Evolutionary conservation across 2,888 invertebrate species (phyloP).

Genomic region (Conistra vaccinii): DNA sequence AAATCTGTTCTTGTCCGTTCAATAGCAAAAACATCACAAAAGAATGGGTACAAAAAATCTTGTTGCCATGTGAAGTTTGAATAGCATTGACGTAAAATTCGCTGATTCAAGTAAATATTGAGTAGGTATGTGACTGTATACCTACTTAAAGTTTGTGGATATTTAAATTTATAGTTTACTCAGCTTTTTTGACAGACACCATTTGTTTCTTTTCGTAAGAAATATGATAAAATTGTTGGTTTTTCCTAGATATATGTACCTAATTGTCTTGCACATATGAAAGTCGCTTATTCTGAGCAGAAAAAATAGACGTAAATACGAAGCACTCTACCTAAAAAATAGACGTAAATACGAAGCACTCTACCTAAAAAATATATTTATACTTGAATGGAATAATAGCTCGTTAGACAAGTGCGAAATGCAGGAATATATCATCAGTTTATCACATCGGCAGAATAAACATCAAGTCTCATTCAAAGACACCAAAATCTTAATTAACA

Average conservation of each 20-base stretch:
- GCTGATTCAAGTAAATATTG: constrained; percentile 38
- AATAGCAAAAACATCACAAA: constrained; percentile 25
- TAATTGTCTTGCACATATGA: neutral
- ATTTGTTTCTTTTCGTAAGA: constrained; percentile 18
- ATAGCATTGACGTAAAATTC: constrained; percentile 27
- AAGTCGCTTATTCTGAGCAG: neutral
- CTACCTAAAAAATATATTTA: neutral
- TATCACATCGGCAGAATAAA: neutral
- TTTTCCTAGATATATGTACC: neutral
- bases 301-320: neutral
- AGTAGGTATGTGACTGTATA: constrained; percentile 15
- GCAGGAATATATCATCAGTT: neutral
- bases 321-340: neutral
- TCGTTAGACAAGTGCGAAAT: neutral
- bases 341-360: no score
- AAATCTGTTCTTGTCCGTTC: constrained; percentile 1
- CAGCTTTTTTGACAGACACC: constrained; percentile 25
- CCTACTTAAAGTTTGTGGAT: constrained; percentile 2
- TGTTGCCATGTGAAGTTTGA: constrained; percentile 36
- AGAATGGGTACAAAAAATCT: constrained; percentile 9
- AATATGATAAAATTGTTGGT: constrained; percentile 3
- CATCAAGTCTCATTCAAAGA: constrained; percentile 7
- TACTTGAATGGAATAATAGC: neutral
- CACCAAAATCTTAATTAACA: neutral
- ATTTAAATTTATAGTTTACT: constrained; percentile 33